Base-by-base conservation (phyloP, 2,888 invertebrate genomes). In the Germaria angustata region DNA sequence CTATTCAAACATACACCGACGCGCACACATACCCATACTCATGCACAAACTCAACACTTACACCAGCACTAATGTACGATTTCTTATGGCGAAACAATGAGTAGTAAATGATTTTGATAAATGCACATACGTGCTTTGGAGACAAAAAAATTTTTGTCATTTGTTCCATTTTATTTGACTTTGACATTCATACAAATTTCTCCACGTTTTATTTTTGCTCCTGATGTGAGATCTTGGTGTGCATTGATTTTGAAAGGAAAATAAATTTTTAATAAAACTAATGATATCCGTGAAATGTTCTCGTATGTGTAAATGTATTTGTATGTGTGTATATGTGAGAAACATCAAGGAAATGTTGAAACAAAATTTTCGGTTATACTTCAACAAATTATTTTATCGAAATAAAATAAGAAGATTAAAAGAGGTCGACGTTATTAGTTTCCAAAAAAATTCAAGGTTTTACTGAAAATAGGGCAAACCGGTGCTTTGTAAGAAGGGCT, bases 51-150 rank as follows among this genome's bases (percentile, higher is more conserved):
- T n/a, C n/a, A 59, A 36, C 13, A 20, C 28, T 28, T 22, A 46
- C 36, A 57, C 39, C 51, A 17, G 39, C 36, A 20, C 36, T 69
- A 69, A 55, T 55, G 44, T 72, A 61, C 44, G 22, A 68, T 63
- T 76, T 71, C 69, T 44, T 59, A 46, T 36, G 41, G 57, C 66
- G 24, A 75, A 82, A 82, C 78, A 78, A 82, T 79, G 75, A 66
- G 66, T 66, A 82, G 75, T 79, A 79, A 82, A 82, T 84, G 76
- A 80, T 84, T 84, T 84, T 80, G 83, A 84, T 80, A 84, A 84
- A 84, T 84, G 83, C 77, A 69, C 55, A 80, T 77, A 84, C 83
- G 83, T 84, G 83, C 57, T 68, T 73, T 71, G 69, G 66, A 82
- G 76, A 77, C 77, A 55, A 32, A 49, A n/a, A n/a, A n/a, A n/a